A percentile compares a stretch with the other conserved stretches of the same genome.
These are phyloP conservation scores for Babylonia areolata DNA, from an alignment of 1,140 invertebrate genomes.

Conservation along the genomic window DNA sequence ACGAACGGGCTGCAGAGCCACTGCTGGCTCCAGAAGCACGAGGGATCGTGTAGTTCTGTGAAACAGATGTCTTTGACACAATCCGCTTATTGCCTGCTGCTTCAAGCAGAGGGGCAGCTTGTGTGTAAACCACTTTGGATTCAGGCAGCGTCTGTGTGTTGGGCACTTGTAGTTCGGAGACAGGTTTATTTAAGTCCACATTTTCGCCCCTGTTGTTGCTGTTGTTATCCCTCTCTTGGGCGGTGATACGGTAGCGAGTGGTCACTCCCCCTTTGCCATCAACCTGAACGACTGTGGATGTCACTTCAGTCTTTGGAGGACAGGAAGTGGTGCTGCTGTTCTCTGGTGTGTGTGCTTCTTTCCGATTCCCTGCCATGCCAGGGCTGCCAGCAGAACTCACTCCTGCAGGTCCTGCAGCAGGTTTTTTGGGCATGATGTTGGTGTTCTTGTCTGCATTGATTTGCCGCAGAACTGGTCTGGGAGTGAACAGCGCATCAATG, in stretches of 20 bases:
- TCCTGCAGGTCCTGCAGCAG: not conserved
- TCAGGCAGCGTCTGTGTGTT: slow-evolving; percentile 36
- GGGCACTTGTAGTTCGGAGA: not conserved
- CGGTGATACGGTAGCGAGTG: not conserved
- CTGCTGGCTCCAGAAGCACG: not conserved
- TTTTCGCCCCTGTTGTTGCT: not conserved
- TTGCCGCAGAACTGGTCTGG: slow-evolving; percentile 33
- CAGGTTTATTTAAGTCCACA: not conserved
- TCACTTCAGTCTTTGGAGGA: not conserved
- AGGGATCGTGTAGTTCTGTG: slow-evolving; percentile 63
- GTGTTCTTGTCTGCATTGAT: slow-evolving; percentile 11
- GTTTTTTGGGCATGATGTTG: not conserved
- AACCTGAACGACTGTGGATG: slow-evolving; percentile 15
- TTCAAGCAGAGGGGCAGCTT: slow-evolving; percentile 32
- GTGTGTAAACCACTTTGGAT: slow-evolving; percentile 42
- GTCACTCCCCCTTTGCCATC: not conserved
- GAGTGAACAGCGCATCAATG: slow-evolving; percentile 35
- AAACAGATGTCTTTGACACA: slow-evolving; percentile 68
- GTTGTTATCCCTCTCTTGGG: not conserved
- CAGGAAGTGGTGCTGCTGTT: not conserved
- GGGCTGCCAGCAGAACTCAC: slow-evolving; percentile 4
- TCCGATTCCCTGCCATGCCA: not conserved
- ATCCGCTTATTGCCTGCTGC: slow-evolving; percentile 51
- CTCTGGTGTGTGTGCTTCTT: not conserved
- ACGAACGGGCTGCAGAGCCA: slow-evolving; percentile 36